Conservation (phyloP, 2,888 invertebrate species). For the Campoplex nolae region DNA sequence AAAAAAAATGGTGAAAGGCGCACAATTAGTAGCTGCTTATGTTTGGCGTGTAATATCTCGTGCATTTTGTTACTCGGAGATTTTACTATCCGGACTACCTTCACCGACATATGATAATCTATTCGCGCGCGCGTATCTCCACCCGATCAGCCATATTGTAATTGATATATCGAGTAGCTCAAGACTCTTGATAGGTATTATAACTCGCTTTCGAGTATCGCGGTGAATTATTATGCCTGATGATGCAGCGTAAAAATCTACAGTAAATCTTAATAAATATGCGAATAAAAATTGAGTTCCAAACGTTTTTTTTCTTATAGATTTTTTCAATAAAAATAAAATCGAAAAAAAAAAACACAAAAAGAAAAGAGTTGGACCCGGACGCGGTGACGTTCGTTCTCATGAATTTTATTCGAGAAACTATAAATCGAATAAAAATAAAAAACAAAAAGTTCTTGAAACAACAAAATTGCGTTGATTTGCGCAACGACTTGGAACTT, state of each 20-base stretch:
- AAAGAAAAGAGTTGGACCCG: too few relatives aligned
- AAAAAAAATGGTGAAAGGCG: background rate
- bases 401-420: background rate
- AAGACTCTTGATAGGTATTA: slow-evolving; percentile 38
- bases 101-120: slow-evolving; percentile 67
- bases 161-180: slow-evolving; percentile 64
- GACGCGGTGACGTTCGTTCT: background rate
- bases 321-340: too few relatives aligned
- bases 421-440: background rate
- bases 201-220: slow-evolving; percentile 26
- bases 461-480: background rate
- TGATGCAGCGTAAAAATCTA: too few relatives aligned
- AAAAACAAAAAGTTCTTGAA: background rate
- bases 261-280: too few relatives aligned
- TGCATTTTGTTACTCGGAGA: slow-evolving; percentile 16
- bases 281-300: too few relatives aligned
- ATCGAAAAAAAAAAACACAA: too few relatives aligned
- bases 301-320: too few relatives aligned
- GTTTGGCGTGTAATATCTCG: slow-evolving; percentile 8
- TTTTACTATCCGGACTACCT: slow-evolving; percentile 61
- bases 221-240: slow-evolving; percentile 39
- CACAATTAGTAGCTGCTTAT: background rate
- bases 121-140: slow-evolving; percentile 47
- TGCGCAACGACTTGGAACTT: background rate
- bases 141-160: slow-evolving; percentile 62